These are phyloP conservation scores for Tragelaphus scriptus DNA, from an alignment of 2,113 vertebrate species.

Conservation along the genomic window DNA sequence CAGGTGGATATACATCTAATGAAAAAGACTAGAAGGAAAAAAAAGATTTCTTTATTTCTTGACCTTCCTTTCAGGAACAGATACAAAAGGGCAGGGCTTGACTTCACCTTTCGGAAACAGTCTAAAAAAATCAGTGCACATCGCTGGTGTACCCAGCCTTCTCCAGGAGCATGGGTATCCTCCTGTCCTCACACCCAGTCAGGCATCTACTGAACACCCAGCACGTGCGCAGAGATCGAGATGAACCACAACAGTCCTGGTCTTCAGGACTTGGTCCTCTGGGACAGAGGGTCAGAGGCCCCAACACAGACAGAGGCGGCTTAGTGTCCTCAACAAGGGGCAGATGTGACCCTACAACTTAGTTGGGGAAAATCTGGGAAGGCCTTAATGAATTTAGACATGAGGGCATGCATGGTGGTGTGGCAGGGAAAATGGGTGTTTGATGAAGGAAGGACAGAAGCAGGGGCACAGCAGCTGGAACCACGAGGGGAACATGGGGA, in stretches of 20 bases:
- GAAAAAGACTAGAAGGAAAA: background rate
- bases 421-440: background rate
- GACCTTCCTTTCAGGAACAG: background rate
- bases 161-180: background rate
- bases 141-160: background rate
- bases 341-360: background rate
- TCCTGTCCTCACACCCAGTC: background rate
- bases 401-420: background rate
- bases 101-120: background rate
- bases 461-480: background rate
- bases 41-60: background rate
- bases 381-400: background rate
- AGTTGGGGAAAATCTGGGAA: background rate
- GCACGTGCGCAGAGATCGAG: fast-evolving
- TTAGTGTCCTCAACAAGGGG: background rate
- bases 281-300: background rate
- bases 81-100: background rate
- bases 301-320: background rate
- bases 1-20: background rate
- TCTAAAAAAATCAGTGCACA: background rate
- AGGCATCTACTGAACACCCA: background rate
- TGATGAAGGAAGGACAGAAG: background rate
- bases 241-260: background rate
- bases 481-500: background rate
- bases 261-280: background rate